Percentiles rank a stretch among this genome's conserved stretches.
These are phyloP conservation scores for Apamea crenata DNA, from an alignment of 2,888 invertebrate species.

Conservation along the genomic window DNA sequence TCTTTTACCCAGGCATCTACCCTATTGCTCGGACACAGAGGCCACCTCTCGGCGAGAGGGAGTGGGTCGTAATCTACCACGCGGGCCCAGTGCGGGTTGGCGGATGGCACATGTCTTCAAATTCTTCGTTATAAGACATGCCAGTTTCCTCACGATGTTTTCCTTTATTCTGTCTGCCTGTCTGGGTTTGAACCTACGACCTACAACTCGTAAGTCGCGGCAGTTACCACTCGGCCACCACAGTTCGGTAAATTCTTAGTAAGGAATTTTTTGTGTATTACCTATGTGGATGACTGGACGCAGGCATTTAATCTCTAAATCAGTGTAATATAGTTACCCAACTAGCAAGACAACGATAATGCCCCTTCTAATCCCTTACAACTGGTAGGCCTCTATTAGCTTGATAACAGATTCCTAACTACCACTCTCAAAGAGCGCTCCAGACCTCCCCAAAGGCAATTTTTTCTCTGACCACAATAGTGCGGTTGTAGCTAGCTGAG, in stretches of 20 bases:
- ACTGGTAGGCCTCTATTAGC: not conserved
- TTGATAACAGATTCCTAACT: not conserved
- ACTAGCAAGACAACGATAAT: not conserved
- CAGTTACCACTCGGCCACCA: no score
- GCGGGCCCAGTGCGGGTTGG: not conserved
- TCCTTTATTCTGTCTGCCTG: not conserved
- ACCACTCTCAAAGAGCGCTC: not conserved
- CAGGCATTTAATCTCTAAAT: no score
- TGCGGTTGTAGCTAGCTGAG: conserved; percentile 40
- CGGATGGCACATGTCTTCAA: not conserved
- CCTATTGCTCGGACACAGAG: not conserved
- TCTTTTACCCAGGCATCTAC: no score
- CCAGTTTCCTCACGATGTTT: no score
- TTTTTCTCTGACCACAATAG: conserved; percentile 50
- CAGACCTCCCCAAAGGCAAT: conserved; percentile 3
- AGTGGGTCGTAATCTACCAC: not conserved
- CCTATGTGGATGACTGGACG: no score
- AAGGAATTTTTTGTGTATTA: no score
- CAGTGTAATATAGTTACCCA: no score
- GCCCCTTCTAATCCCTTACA: not conserved
- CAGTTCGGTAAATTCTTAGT: no score
- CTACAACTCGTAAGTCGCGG: no score
- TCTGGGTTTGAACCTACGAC: not conserved
- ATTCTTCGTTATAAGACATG: no score
- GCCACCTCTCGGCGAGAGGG: not conserved